These are phyloP conservation scores for Eudemis profundana DNA, from an alignment of 2,888 invertebrate genomes.

Conservation along the genomic window DNA sequence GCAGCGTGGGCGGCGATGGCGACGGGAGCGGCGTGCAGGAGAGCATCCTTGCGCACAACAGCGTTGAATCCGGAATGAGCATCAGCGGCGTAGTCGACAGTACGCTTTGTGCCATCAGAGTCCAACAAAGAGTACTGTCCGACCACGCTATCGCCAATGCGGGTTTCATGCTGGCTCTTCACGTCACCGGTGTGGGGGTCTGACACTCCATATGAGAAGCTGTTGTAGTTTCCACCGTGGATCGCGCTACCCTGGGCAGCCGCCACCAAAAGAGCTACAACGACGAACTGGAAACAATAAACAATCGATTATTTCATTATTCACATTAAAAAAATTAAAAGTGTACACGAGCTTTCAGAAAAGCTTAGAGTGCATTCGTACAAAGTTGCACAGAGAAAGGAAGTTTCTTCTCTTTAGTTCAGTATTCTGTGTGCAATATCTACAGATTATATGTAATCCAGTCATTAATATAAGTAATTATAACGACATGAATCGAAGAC, in stretches of 20 bases:
- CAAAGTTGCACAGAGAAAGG: no score
- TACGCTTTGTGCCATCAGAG: constrained; percentile 67
- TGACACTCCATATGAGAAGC: constrained; percentile 79
- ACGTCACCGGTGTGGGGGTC: constrained; percentile 82
- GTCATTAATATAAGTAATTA: no score
- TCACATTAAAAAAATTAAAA: no score
- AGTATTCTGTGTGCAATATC: no score
- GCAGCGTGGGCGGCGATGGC: constrained; percentile 58
- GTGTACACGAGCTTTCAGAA: no score
- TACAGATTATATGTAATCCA: no score
- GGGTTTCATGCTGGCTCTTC: constrained; percentile 86
- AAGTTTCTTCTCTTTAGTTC: no score
- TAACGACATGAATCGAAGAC: no score
- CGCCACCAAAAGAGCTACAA: constrained; percentile 76
- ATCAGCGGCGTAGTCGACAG: constrained; percentile 68
- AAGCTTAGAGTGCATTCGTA: no score
- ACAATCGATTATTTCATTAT: background rate
- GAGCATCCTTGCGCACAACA: constrained; percentile 63
- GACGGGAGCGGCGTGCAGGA: constrained; percentile 49
- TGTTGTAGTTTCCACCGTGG: constrained; percentile 73
- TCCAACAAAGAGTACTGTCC: constrained; percentile 68
- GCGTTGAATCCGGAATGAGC: constrained; percentile 66
- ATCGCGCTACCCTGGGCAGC: constrained; percentile 74
- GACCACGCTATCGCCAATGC: constrained; percentile 80
- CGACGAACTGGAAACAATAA: constrained; percentile 66